A percentile compares a stretch with the other conserved stretches of the same genome.
Evolutionary conservation across 2,888 invertebrate genomes (phyloP).

Genomic region (Aleiodes leptofemur): DNA sequence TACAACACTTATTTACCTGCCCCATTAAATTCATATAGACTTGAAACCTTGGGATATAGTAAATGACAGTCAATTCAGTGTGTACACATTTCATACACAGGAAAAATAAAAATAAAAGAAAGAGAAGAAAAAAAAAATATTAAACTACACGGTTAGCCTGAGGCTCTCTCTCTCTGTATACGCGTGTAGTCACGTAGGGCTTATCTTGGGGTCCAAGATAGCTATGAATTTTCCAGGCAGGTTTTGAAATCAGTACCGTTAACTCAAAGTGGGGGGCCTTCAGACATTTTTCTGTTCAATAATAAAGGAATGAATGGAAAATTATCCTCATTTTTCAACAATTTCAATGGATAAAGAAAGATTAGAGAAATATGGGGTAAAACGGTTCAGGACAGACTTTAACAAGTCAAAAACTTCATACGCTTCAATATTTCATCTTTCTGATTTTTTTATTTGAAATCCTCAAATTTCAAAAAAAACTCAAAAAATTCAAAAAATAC

Average conservation of each 20-base stretch:
- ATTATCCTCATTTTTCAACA: neutral
- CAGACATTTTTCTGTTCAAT: slow-evolving; percentile 1
- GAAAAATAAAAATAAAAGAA: slow-evolving; percentile 5
- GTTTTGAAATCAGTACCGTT: slow-evolving; percentile 23
- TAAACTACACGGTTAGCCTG: slow-evolving; percentile 10
- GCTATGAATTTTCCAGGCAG: slow-evolving; percentile 32
- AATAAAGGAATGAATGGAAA: slow-evolving; percentile 1
- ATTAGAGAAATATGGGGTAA: no score
- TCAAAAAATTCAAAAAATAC: no score
- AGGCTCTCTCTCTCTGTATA: neutral
- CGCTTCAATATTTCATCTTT: no score
- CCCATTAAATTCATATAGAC: slow-evolving; percentile 15
- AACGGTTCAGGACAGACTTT: no score
- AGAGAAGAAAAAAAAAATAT: neutral
- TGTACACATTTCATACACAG: slow-evolving; percentile 21
- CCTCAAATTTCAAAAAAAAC: no score
- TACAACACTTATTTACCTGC: slow-evolving; percentile 27
- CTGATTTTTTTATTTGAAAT: no score
- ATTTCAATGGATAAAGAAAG: no score
- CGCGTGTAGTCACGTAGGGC: slow-evolving; percentile 28
- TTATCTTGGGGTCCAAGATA: slow-evolving; percentile 12
- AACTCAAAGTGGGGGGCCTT: slow-evolving; percentile 20
- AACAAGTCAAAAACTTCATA: no score
- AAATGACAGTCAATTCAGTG: slow-evolving; percentile 28
- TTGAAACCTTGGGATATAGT: slow-evolving; percentile 13